Percentiles rank a stretch among this genome's conserved stretches.
phyloP scores from a whole-genome alignment of 1,140 invertebrate genomes.

The Pygmarrhopalites habei region DNA sequence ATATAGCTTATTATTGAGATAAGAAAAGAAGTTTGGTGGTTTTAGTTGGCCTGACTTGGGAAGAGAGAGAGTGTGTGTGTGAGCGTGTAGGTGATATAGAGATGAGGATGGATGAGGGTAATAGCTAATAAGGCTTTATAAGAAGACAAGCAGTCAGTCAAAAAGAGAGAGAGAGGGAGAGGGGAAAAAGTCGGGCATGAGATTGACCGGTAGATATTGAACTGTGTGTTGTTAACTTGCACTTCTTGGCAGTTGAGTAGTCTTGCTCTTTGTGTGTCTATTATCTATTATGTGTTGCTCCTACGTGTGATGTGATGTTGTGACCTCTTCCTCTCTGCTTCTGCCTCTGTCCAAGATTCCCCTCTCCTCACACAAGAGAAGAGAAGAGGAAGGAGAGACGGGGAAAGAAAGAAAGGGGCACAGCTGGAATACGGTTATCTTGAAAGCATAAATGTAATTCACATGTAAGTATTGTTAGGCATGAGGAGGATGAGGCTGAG shows the following conservation, averaged over 20 bases:
- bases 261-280: neutral
- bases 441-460: slow-evolving; percentile 1
- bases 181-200: neutral
- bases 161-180: neutral
- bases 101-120: too few species aligned
- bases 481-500: neutral
- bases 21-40: too few species aligned
- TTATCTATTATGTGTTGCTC: slow-evolving; percentile 2
- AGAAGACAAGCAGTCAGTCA: slow-evolving; percentile 8
- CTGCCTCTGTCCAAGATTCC: too few species aligned
- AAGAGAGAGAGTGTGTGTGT: too few species aligned
- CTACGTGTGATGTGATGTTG: slow-evolving; percentile 12
- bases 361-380: slow-evolving; percentile 1
- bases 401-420: slow-evolving; percentile 5
- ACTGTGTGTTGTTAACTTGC: slow-evolving; percentile 4
- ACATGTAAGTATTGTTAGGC: neutral
- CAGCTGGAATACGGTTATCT: slow-evolving; percentile 24
- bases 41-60: too few species aligned
- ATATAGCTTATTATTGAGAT: too few species aligned
- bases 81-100: too few species aligned
- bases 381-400: slow-evolving; percentile 10
- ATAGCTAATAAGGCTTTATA: too few species aligned
- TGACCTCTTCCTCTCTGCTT: too few species aligned
- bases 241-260: slow-evolving; percentile 9
- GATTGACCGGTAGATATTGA: slow-evolving; percentile 15